A percentile compares a stretch with the other conserved stretches of the same genome.
phyloP scores from a whole-genome alignment of 2,113 vertebrate genomes.

The Prolemur simus region DNA sequence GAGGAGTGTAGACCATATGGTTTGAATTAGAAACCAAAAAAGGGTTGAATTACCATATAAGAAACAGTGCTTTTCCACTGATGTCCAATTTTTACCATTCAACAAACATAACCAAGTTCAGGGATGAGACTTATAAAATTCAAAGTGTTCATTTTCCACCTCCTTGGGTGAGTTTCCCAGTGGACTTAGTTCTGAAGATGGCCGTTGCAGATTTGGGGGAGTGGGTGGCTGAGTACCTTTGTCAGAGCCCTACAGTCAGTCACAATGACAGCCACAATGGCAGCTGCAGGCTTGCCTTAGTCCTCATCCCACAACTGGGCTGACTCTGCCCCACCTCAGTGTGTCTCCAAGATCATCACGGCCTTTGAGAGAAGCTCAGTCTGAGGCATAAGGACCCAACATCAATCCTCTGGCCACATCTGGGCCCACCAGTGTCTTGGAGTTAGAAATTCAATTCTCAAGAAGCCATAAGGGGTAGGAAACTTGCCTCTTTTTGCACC shows the following conservation, averaged over 20 bases:
- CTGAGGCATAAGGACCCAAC: not conserved
- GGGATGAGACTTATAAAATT: not conserved
- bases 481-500: constrained; percentile 29
- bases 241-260: not conserved
- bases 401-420: not conserved
- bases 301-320: not conserved
- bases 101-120: not conserved
- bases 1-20: not conserved
- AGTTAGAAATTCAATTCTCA: not conserved
- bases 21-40: not conserved
- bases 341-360: not conserved
- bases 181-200: not conserved
- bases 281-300: not conserved
- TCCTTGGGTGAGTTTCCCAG: not conserved
- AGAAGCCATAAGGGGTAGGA: not conserved
- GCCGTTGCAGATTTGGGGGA: not conserved
- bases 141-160: not conserved
- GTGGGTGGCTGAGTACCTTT: not conserved
- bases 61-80: not conserved
- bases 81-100: not conserved
- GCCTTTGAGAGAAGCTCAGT: not conserved
- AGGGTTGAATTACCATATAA: not conserved
- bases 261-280: not conserved
- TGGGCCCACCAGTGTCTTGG: not conserved
- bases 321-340: not conserved